Evolutionary conservation across 2,113 vertebrate species (phyloP).

Genomic region (Hiodon tergisus): DNA sequence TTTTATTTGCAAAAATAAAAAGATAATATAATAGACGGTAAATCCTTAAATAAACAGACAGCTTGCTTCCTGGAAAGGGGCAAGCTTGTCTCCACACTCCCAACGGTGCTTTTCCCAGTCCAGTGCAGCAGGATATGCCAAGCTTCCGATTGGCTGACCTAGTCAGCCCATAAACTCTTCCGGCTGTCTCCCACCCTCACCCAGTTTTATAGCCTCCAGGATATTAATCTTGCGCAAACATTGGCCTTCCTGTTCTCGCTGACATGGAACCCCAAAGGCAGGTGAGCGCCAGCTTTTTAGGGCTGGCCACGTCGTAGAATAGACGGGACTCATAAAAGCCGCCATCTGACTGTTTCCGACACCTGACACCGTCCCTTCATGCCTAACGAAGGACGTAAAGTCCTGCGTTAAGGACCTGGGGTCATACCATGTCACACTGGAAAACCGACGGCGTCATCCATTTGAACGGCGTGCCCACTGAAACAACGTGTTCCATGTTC

Average conservation of each 20-base stretch:
- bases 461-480: too few species aligned
- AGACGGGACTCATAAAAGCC: too few species aligned
- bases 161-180: slow-evolving; percentile 65
- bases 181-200: slow-evolving; percentile 64
- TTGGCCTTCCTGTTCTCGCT: slow-evolving; percentile 74
- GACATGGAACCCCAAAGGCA: slow-evolving; percentile 47
- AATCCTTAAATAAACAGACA: too few species aligned
- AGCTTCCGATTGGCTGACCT: slow-evolving; percentile 69
- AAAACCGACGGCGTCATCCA: too few species aligned
- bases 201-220: slow-evolving; percentile 68
- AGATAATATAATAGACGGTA: too few species aligned
- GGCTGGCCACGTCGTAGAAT: not conserved
- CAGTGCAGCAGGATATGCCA: slow-evolving; percentile 25
- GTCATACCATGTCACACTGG: too few species aligned
- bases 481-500: too few species aligned
- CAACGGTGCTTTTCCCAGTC: slow-evolving; percentile 16
- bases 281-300: not conserved
- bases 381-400: too few species aligned
- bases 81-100: not conserved
- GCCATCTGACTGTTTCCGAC: too few species aligned
- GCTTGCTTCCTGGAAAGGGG: slow-evolving; percentile 15
- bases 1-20: too few species aligned
- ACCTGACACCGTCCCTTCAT: too few species aligned
- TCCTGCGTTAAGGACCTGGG: too few species aligned
- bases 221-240: slow-evolving; percentile 71